phyloP scores from a whole-genome alignment of 2,113 vertebrate genomes.

The Microcebus tavaratra region DNA sequence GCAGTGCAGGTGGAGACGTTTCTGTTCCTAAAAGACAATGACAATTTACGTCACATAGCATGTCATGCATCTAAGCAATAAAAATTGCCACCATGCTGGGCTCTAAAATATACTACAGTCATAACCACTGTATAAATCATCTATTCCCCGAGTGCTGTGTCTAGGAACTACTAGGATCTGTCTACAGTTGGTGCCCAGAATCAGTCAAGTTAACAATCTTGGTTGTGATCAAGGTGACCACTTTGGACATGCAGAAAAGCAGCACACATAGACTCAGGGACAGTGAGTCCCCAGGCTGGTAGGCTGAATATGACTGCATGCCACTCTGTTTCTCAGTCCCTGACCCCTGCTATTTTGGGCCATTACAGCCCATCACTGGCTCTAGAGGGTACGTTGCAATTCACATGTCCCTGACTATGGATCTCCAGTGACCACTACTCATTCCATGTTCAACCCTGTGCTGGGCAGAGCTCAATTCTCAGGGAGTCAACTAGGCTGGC shows the following conservation, averaged over 20 bases:
- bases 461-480: background rate
- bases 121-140: background rate
- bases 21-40: slow-evolving; percentile 59
- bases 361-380: background rate
- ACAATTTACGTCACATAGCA: background rate
- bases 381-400: background rate
- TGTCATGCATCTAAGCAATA: too few species aligned
- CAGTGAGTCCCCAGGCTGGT: background rate
- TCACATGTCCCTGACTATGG: background rate
- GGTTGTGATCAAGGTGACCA: background rate
- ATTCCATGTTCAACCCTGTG: background rate
- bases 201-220: rapidly evolving
- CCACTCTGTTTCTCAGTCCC: background rate
- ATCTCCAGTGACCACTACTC: background rate
- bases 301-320: background rate
- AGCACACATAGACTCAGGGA: background rate
- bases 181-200: background rate
- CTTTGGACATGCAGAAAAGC: background rate
- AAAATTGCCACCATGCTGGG: background rate
- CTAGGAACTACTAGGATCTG: background rate
- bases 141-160: background rate
- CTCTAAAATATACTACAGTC: background rate
- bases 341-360: background rate
- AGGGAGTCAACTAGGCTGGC: background rate
- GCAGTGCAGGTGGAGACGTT: slow-evolving; percentile 37